These are phyloP conservation scores for Microcebus jonahi DNA, from an alignment of 2,113 vertebrate genomes.

Conservation along the genomic window DNA sequence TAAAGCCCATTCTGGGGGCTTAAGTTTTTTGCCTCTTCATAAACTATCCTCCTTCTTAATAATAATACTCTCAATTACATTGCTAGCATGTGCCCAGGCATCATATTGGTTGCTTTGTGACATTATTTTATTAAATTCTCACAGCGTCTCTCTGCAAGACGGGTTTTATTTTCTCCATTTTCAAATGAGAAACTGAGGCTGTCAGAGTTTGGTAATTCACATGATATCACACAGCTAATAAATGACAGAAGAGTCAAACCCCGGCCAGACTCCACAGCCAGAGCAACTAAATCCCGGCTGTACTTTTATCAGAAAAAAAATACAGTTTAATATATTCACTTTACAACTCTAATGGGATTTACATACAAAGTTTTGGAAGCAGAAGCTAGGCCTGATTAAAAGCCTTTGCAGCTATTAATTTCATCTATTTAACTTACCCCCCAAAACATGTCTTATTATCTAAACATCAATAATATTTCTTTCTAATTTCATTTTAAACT, in stretches of 20 bases:
- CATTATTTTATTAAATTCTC: not conserved
- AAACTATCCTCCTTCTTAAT: not conserved
- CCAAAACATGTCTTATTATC: not conserved
- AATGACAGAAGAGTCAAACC: not conserved
- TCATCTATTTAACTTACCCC: not conserved
- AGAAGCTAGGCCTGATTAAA: not conserved
- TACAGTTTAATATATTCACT: not conserved
- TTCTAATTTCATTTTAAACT: constrained; percentile 20
- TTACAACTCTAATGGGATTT: not conserved
- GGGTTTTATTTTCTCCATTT: not conserved
- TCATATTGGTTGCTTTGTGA: not conserved
- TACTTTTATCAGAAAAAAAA: not conserved
- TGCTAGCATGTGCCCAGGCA: not conserved
- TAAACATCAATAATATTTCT: not conserved
- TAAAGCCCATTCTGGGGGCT: not conserved
- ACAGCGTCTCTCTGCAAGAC: not conserved
- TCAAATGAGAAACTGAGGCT: constrained; percentile 14
- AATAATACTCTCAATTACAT: not conserved
- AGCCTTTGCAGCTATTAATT: not conserved
- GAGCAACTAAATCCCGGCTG: not conserved
- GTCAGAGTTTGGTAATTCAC: not conserved
- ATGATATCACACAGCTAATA: not conserved
- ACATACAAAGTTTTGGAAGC: not conserved
- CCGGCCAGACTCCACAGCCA: not conserved
- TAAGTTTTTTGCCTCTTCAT: not conserved